Percentiles rank a stretch among this genome's conserved stretches.
Evolutionary conservation across 2,113 vertebrate genomes (phyloP).

Genomic region (Girardinichthys multiradiatus): DNA sequence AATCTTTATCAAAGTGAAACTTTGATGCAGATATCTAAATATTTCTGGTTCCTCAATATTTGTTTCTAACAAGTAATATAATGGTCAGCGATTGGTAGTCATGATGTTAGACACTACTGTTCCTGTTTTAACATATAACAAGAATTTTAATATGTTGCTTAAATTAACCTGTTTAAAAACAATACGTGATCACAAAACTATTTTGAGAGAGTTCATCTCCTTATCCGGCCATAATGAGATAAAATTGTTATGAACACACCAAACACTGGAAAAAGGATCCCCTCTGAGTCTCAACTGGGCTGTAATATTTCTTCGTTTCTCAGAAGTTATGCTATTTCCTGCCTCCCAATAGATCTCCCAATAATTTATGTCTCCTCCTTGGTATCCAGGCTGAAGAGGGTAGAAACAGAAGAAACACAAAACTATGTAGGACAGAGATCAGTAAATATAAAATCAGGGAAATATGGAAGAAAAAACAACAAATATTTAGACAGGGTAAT

Average conservation of each 20-base stretch:
- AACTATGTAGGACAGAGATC: neutral
- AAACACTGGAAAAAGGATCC: neutral
- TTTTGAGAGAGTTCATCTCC: neutral
- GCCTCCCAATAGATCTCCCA: slow-evolving; percentile 10
- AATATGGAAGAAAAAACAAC: neutral
- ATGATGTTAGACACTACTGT: neutral
- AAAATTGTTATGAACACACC: neutral
- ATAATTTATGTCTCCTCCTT: neutral
- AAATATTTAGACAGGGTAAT: neutral
- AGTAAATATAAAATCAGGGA: neutral
- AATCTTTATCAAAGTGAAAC: too few species aligned
- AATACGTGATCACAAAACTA: neutral
- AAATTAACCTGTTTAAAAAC: neutral
- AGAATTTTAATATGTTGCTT: neutral
- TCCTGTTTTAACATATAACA: neutral
- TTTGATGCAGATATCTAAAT: too few species aligned
- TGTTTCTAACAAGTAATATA: too few species aligned
- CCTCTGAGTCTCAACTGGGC: neutral
- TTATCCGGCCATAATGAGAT: neutral
- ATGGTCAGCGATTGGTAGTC: neutral
- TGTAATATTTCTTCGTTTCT: neutral
- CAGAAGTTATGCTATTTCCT: slow-evolving; percentile 7
- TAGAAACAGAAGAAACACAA: neutral
- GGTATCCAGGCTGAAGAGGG: neutral
- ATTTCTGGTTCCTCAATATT: too few species aligned